phyloP scores from a whole-genome alignment of 2,888 invertebrate species.

The Lasius fuliginosus region DNA sequence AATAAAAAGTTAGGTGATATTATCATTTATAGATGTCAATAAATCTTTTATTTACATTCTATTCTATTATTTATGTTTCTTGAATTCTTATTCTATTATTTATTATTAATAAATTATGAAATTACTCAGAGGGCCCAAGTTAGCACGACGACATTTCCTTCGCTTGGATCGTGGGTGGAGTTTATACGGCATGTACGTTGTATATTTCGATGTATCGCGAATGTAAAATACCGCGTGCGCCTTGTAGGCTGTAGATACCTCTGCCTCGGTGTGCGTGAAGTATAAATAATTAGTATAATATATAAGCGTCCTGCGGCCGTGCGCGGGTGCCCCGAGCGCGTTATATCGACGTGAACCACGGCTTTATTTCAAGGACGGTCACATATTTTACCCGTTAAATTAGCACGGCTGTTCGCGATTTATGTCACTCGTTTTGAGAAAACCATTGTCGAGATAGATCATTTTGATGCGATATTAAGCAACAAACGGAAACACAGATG shows the following conservation, averaged over 20 bases:
- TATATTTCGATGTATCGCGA: slow-evolving; percentile 66
- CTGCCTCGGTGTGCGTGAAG: slow-evolving; percentile 74
- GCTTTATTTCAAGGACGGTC: slow-evolving; percentile 81
- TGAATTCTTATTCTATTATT: background rate
- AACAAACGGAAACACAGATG: slow-evolving; percentile 11
- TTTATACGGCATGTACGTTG: slow-evolving; percentile 55
- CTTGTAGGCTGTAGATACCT: slow-evolving; percentile 70
- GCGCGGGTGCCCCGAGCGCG: slow-evolving; percentile 66
- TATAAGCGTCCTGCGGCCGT: slow-evolving; percentile 76
- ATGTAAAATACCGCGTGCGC: slow-evolving; percentile 77
- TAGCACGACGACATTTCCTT: slow-evolving; percentile 62
- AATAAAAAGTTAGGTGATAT: background rate
- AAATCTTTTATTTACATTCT: background rate
- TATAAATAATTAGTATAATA: slow-evolving; percentile 84
- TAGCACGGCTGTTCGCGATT: slow-evolving; percentile 80
- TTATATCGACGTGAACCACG: slow-evolving; percentile 79
- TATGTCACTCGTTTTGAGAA: slow-evolving; percentile 76
- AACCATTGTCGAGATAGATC: slow-evolving; percentile 76
- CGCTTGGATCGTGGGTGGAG: slow-evolving; percentile 46
- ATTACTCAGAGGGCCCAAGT: slow-evolving; percentile 29
- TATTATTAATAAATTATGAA: slow-evolving; percentile 40
- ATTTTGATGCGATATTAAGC: slow-evolving; percentile 57
- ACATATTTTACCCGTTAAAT: slow-evolving; percentile 81
- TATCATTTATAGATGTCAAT: background rate
- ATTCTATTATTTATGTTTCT: background rate